Evolutionary conservation across 2,888 invertebrate genomes (phyloP), one percentile per base, ranked within the genome.

Genomic region (Caradrina kadenii): DNA sequence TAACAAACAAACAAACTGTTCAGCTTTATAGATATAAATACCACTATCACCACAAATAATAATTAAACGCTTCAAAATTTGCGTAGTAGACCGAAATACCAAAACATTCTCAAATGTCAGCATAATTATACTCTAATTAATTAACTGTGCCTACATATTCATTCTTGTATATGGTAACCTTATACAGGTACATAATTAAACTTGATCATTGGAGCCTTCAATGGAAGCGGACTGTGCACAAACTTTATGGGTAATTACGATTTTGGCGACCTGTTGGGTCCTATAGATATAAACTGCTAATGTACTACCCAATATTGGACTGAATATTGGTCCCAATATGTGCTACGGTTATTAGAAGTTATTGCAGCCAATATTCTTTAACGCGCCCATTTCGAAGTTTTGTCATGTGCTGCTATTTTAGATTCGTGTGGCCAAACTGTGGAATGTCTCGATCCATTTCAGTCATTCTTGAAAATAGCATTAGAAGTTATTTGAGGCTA

Each of bases 241-340:
- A 73, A 62, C 50, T 60, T 78, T 65, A 78, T 68, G 59, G 77
- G 49, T 77, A 72, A 65, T 69, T 65, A 79, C 39, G 17, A 48
- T 60, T 68, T 62, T 15, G 39, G 39, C 10, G 55, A 56, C 50
- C 61, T 66, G 22, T 62, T 67, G 39, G 52, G 4, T 45, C 19
- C n/a, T 48, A 19, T 31, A 31, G 53, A 62, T 75, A 54, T 39
- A 42, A 35, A 39, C 6, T 68, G 17, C n/a, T 55, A 67, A 17
- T 56, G 13, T 19, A 50, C 10, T 19, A 45, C n/a, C 31, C 17
- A 50, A 55, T 56, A 48, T 21, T 71, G 35, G 42, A 26, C 54
- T 11, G 2, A n/a, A 26, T 21, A 35, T 60, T 48, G 45, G 42
- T 21, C 3, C 53, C 35, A 50, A 71, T 78, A 78, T 55, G 58